A percentile compares a stretch with the other conserved stretches of the same genome.
phyloP scores from a whole-genome alignment of 2,113 vertebrate genomes.

The Ciconia stormi region DNA sequence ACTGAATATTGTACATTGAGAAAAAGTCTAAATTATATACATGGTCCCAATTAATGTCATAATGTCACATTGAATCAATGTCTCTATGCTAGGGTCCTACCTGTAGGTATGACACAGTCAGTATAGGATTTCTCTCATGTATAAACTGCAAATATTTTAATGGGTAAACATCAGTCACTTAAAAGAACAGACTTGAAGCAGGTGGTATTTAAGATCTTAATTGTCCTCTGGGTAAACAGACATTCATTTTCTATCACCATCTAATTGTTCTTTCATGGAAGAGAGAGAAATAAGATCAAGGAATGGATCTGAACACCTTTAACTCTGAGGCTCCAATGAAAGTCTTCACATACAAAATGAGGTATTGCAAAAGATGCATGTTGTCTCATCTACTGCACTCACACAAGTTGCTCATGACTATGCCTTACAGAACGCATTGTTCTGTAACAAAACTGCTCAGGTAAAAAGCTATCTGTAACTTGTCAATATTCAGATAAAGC shows the following conservation, averaged over 20 bases:
- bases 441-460: neutral
- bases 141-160: neutral
- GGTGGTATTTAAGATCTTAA: neutral
- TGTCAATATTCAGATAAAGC: neutral
- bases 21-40: neutral
- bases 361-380: neutral
- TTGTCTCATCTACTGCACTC: neutral
- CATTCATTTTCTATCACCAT: neutral
- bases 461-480: neutral
- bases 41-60: neutral
- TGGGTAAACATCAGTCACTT: neutral
- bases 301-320: neutral
- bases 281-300: neutral
- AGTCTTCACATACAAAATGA: neutral
- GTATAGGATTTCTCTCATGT: neutral
- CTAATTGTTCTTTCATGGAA: neutral
- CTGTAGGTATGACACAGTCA: neutral
- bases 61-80: neutral
- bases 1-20: neutral
- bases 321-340: neutral
- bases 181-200: neutral
- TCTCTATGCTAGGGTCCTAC: neutral
- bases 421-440: neutral
- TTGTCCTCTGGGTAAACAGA: neutral
- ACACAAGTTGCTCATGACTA: neutral